Base-by-base conservation (phyloP, 2,113 vertebrate species). In the Lepus americanus region DNA sequence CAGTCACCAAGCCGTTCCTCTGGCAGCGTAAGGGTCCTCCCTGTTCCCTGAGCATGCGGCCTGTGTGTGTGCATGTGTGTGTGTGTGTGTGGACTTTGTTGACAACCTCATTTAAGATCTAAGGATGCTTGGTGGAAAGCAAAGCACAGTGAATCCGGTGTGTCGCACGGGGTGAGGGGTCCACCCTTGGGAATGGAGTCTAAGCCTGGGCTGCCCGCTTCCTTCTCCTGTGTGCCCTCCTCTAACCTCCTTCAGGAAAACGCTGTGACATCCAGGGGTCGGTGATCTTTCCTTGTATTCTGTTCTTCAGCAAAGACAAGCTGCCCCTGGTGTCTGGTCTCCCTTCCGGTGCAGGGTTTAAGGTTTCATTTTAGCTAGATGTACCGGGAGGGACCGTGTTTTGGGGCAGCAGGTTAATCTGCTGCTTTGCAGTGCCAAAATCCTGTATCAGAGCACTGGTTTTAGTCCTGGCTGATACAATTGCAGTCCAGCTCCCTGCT, bases 241-340 rank as follows among this genome's bases (percentile, higher is more conserved):
- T 66, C 59, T 44, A 59, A 66, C 92, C 82, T 84, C 73, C 81
- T 23, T 1, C 51, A 44, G 31, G 33, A 22, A 36, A 29, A 53
- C 16, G 63, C 82, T 49, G 79, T 77, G 33, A 59, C 59, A 64
- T 51, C 59, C 31, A 51, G 23, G 29, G 7, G 3, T 59, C 39
- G 64, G 51, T 84, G 93, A 29, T 72, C 10, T 11, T 14, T 22
- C 77, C 70, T 63, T 29, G 3, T 22, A 5, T 79, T 84, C 25
- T 49, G 23, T 25, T 91, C 29, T 96, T 91, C 61, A n/a, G 63
- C n/a, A 53, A 93, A 76, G 80, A 88, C 4, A 85, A 81, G 39
- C 59, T 39, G 66, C 70, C 69, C 8, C 23, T 23, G 31, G 36
- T 10, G 27, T 44, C 23, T n/a, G 27, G 7, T 55, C 55, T 93